A percentile compares a stretch with the other conserved stretches of the same genome.
These are phyloP conservation scores for Drosophila nikananu DNA, from an alignment of 1,140 invertebrate species.

Conservation along the genomic window DNA sequence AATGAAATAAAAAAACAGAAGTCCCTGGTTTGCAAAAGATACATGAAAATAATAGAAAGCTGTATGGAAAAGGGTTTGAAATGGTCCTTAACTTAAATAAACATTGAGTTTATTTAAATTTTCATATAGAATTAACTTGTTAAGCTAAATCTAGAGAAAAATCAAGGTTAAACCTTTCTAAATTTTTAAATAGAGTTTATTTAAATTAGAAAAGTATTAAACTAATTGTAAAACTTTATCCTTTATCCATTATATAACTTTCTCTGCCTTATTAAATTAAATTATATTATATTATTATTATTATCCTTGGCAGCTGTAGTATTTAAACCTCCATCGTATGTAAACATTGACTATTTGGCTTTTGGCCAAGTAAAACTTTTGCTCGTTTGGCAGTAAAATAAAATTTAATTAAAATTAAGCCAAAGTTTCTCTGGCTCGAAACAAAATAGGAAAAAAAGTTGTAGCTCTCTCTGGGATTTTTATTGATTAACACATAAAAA, in stretches of 20 bases:
- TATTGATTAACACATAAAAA: constrained; percentile 78
- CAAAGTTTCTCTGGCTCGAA: constrained; percentile 25
- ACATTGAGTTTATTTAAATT: too few relatives aligned
- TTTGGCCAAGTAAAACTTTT: constrained; percentile 55
- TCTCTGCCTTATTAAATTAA: background rate
- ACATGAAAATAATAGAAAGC: constrained; percentile 19
- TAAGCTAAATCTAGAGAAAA: background rate
- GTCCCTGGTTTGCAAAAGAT: constrained; percentile 36
- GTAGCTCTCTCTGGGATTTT: constrained; percentile 35
- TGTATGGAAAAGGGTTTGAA: background rate
- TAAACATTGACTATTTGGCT: constrained; percentile 55
- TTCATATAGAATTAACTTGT: background rate
- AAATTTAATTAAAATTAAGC: constrained; percentile 71
- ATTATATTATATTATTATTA: background rate
- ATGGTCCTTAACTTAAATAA: background rate
- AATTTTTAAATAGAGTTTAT: rapidly evolving
- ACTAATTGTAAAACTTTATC: background rate
- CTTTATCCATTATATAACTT: background rate
- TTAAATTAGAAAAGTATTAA: background rate
- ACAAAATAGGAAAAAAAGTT: constrained; percentile 23
- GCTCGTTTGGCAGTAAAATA: constrained; percentile 43
- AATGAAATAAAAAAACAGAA: background rate
- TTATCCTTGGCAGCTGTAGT: background rate
- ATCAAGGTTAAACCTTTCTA: rapidly evolving
- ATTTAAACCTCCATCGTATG: background rate